Conservation (phyloP, 2,888 invertebrate genomes). For the Acanthosepion pharaonis region DNA sequence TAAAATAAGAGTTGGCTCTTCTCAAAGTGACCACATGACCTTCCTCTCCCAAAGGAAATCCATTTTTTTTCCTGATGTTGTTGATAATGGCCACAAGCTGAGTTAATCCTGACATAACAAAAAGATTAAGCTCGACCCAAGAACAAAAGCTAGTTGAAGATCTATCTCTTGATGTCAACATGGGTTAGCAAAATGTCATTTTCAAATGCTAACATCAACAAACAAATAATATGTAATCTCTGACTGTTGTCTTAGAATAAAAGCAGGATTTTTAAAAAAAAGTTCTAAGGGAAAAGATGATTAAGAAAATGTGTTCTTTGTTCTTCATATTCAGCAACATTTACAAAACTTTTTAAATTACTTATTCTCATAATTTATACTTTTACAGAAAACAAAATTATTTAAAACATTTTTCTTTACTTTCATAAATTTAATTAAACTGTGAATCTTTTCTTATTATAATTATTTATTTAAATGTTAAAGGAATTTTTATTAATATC, state of each 20-base stretch:
- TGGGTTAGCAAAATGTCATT: neutral
- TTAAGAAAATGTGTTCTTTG: neutral
- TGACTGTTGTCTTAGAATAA: neutral
- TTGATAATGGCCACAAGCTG: neutral
- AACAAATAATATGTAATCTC: constrained; percentile 9
- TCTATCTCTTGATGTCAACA: constrained; percentile 11
- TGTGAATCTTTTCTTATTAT: no score
- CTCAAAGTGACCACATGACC: neutral
- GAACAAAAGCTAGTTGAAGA: neutral
- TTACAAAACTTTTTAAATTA: no score
- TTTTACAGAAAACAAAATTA: no score
- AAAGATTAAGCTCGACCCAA: neutral
- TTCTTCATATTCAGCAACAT: neutral
- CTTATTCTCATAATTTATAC: no score
- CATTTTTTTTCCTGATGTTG: neutral
- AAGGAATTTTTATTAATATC: no score
- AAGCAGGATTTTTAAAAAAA: neutral
- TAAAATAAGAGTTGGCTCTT: neutral
- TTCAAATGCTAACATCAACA: neutral
- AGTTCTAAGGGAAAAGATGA: neutral
- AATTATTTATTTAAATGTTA: no score
- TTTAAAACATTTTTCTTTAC: no score
- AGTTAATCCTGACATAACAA: neutral
- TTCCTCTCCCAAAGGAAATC: neutral
- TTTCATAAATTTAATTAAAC: no score